Percentiles rank a stretch among this genome's conserved stretches.
Evolutionary conservation across 2,797 vertebrate species (phyloP).

Genomic region (Lutjanus argentimaculatus): DNA sequence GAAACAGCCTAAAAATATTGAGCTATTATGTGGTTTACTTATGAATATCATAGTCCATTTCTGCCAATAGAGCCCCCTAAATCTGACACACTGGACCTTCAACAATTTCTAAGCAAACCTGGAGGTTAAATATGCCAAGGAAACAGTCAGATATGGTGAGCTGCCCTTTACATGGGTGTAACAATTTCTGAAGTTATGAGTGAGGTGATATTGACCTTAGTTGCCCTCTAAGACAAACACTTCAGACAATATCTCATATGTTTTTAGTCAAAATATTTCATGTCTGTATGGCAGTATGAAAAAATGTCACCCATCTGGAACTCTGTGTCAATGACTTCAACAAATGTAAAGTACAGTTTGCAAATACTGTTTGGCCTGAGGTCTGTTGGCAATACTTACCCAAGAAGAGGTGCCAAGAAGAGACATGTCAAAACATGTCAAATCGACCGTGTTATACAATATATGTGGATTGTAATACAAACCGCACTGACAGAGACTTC

Average conservation of each 20-base stretch:
- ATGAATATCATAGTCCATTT: no score
- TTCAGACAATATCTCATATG: not conserved
- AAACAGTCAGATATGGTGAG: not conserved
- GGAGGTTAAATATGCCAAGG: not conserved
- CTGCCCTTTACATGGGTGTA: no score
- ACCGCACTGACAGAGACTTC: slow-evolving; percentile 1
- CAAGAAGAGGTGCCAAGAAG: slow-evolving; percentile 18
- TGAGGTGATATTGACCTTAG: not conserved
- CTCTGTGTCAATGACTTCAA: slow-evolving; percentile 12
- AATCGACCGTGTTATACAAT: slow-evolving; percentile 7
- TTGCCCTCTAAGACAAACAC: not conserved
- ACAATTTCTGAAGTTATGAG: not conserved
- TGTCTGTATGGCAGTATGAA: not conserved
- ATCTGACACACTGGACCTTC: no score
- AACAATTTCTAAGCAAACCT: not conserved
- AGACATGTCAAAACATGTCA: slow-evolving; percentile 48
- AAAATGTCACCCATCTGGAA: not conserved
- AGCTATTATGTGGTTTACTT: no score
- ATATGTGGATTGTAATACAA: slow-evolving; percentile 8
- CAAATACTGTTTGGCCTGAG: slow-evolving; percentile 10
- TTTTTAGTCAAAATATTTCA: not conserved
- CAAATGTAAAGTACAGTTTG: slow-evolving; percentile 12
- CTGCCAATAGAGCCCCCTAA: no score
- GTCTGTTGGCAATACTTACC: slow-evolving; percentile 18
- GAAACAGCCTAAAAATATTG: no score